phyloP scores from a whole-genome alignment of 2,888 invertebrate genomes.

The Amiota minor region DNA sequence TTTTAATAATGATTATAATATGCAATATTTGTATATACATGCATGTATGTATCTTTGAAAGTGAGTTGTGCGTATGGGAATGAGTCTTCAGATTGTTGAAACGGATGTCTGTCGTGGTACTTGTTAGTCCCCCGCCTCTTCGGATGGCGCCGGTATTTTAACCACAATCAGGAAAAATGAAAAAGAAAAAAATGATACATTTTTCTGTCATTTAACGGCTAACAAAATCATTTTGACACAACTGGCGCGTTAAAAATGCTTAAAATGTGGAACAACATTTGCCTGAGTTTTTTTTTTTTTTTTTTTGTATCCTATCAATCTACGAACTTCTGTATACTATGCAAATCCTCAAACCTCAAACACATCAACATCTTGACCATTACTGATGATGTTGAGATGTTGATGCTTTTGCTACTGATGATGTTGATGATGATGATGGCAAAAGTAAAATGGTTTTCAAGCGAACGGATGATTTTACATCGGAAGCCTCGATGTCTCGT shows the following conservation, averaged over 20 bases:
- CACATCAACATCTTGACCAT: slow-evolving; percentile 48
- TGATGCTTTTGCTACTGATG: slow-evolving; percentile 44
- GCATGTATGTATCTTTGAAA: slow-evolving; percentile 30
- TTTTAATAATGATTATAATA: slow-evolving; percentile 66
- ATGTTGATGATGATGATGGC: slow-evolving; percentile 16
- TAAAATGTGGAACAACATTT: slow-evolving; percentile 51
- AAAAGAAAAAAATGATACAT: not conserved
- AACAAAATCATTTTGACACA: slow-evolving; percentile 69
- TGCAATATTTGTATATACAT: slow-evolving; percentile 39
- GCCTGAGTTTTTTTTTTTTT: too few relatives aligned
- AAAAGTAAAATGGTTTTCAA: slow-evolving; percentile 12
- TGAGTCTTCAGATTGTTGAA: not conserved
- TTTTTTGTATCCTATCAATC: too few relatives aligned
- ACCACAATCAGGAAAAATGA: slow-evolving; percentile 3
- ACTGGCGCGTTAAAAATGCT: slow-evolving; percentile 67
- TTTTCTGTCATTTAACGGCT: slow-evolving; percentile 63
- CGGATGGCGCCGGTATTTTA: not conserved
- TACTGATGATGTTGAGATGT: slow-evolving; percentile 45
- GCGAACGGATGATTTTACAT: not conserved
- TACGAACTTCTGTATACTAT: too few relatives aligned
- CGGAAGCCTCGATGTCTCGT: slow-evolving; percentile 33
- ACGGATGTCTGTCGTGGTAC: not conserved
- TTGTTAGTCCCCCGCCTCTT: not conserved
- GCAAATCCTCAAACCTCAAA: too few relatives aligned
- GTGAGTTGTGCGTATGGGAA: slow-evolving; percentile 27